Evolutionary conservation across 2,888 invertebrate genomes (phyloP).

Genomic region (Tribolium freemani): DNA sequence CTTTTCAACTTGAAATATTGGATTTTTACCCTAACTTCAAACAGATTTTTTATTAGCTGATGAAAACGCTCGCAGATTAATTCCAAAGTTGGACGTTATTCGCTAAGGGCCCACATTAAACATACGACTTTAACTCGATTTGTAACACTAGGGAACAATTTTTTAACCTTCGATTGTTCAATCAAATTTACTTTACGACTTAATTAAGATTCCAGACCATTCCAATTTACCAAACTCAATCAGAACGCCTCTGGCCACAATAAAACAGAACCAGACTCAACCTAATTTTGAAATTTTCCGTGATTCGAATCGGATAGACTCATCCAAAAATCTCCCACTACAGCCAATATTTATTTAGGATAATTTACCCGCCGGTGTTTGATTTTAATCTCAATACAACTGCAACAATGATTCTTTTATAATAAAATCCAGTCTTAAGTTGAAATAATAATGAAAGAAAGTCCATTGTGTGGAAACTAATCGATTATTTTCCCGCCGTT

Average conservation of each 20-base stretch:
- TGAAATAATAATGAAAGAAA: not conserved
- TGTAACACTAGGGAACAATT: not conserved
- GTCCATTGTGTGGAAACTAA: not conserved
- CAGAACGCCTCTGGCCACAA: not conserved
- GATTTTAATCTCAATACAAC: slow-evolving; percentile 9
- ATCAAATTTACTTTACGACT: slow-evolving; percentile 12
- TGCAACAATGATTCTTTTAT: not conserved
- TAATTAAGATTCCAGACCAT: slow-evolving; percentile 23
- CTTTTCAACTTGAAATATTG: slow-evolving; percentile 39
- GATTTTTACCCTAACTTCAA: slow-evolving; percentile 37
- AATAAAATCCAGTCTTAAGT: too few relatives aligned
- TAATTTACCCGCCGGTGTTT: not conserved
- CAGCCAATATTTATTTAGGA: slow-evolving; percentile 29
- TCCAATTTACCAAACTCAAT: slow-evolving; percentile 18
- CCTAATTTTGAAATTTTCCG: not conserved
- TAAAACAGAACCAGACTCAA: slow-evolving; percentile 3
- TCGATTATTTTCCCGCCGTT: not conserved
- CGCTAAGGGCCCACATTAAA: slow-evolving; percentile 16
- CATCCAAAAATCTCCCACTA: not conserved
- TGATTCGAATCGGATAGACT: not conserved
- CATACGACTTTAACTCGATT: slow-evolving; percentile 14
- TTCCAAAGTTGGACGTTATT: slow-evolving; percentile 31
- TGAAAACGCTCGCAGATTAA: slow-evolving; percentile 29
- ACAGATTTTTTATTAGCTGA: slow-evolving; percentile 37
- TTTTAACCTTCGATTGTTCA: not conserved